phyloP scores from a whole-genome alignment of 2,888 invertebrate species.

The Aleiodes leptofemur region DNA sequence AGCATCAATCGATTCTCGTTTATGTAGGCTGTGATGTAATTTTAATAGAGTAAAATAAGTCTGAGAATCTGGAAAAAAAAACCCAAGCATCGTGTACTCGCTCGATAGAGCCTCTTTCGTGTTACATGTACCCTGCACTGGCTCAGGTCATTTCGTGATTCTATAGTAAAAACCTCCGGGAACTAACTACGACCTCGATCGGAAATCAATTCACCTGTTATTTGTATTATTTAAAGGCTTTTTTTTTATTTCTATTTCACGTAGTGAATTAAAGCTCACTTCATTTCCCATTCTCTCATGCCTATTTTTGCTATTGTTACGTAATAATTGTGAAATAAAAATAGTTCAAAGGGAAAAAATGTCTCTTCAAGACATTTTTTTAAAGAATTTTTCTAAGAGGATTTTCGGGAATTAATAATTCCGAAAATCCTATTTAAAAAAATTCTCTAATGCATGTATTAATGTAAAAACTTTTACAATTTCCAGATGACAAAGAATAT shows the following conservation, averaged over 20 bases:
- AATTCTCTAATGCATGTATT: too few species aligned
- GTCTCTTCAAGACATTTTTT: too few species aligned
- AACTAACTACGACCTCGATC: slow-evolving; percentile 50
- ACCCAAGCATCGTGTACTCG: neutral
- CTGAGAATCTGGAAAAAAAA: slow-evolving; percentile 24
- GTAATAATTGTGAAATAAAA: too few species aligned
- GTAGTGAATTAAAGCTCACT: too few species aligned
- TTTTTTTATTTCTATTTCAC: slow-evolving; percentile 47
- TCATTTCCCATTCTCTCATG: too few species aligned
- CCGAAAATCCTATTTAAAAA: too few species aligned
- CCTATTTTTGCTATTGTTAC: too few species aligned
- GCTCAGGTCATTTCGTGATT: slow-evolving; percentile 3
- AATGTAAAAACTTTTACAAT: too few species aligned
- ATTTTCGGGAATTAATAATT: too few species aligned
- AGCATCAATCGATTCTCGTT: slow-evolving; percentile 35
- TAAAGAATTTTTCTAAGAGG: too few species aligned
- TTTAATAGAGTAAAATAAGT: slow-evolving; percentile 38
- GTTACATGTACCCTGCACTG: slow-evolving; percentile 19
- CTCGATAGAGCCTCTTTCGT: slow-evolving; percentile 19
- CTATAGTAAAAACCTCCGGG: neutral
- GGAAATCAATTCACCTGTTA: slow-evolving; percentile 51
- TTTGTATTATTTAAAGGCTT: slow-evolving; percentile 47
- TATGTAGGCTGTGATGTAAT: slow-evolving; percentile 44
- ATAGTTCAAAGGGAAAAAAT: too few species aligned
- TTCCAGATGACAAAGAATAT: too few species aligned